These are phyloP conservation scores for Varroa destructor DNA, from an alignment of 1,140 invertebrate genomes.

Conservation along the genomic window DNA sequence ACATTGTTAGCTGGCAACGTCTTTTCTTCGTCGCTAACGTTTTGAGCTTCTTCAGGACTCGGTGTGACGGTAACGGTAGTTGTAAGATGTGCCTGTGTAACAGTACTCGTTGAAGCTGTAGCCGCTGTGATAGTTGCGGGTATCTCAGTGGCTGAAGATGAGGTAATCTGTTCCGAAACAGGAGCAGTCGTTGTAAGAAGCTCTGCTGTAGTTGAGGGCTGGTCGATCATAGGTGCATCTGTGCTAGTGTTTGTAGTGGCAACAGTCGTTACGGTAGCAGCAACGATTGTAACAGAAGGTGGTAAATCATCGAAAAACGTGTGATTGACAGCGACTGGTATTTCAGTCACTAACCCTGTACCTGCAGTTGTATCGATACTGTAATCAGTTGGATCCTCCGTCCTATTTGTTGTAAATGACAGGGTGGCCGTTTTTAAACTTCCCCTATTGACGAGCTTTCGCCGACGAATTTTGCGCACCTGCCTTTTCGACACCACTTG, in stretches of 20 bases:
- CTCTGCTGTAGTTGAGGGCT: not conserved
- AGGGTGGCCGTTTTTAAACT: not conserved
- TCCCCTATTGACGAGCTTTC: slow-evolving; percentile 14
- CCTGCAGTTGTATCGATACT: no score
- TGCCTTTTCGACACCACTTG: no score
- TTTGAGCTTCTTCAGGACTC: no score
- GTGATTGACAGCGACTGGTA: not conserved
- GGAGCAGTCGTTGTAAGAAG: not conserved
- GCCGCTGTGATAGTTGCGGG: not conserved
- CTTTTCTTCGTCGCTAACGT: no score
- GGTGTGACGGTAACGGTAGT: no score
- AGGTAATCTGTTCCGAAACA: no score
- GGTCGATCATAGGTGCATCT: not conserved
- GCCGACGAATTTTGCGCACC: slow-evolving; percentile 10
- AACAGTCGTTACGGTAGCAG: not conserved
- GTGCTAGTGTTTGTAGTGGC: not conserved
- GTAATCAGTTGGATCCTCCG: no score
- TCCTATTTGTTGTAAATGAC: no score
- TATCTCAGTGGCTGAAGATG: no score
- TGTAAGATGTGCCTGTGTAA: not conserved
- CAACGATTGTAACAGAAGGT: not conserved
- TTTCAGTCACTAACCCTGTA: no score
- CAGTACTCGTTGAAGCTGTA: not conserved
- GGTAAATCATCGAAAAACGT: not conserved
- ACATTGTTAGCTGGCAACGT: no score